A percentile compares a stretch with the other conserved stretches of the same genome.
Conservation (phyloP, 2,888 invertebrate genomes). For the Chalcis sispes region DNA sequence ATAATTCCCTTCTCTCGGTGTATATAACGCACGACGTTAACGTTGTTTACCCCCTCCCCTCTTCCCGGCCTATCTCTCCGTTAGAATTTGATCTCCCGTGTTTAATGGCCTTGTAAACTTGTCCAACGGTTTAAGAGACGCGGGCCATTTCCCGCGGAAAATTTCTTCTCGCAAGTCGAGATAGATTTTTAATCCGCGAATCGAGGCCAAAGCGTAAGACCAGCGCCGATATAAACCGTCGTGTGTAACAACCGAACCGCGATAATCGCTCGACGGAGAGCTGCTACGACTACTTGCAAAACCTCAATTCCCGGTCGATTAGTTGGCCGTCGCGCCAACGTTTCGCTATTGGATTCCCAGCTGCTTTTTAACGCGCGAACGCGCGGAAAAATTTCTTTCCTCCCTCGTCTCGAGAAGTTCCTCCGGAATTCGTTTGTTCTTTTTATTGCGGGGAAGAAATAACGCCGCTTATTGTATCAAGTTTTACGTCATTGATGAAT, state of each 20-base stretch:
- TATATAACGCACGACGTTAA: no score
- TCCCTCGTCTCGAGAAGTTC: neutral
- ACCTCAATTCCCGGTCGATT: constrained; percentile 53
- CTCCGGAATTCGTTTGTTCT: constrained; percentile 31
- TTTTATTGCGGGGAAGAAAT: neutral
- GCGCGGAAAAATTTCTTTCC: constrained; percentile 41
- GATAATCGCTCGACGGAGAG: constrained; percentile 37
- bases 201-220: constrained; percentile 5
- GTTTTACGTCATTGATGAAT: no score
- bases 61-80: neutral
- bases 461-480: no score
- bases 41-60: neutral
- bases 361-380: constrained; percentile 47
- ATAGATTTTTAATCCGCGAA: constrained; percentile 37
- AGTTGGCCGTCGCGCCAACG: neutral
- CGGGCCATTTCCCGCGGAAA: neutral
- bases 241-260: constrained; percentile 12
- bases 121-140: constrained; percentile 3
- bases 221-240: neutral
- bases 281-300: constrained; percentile 9
- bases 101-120: constrained; percentile 37
- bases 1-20: constrained; percentile 33
- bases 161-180: constrained; percentile 26
- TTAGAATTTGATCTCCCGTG: constrained; percentile 20
- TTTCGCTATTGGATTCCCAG: no score